A percentile compares a stretch with the other conserved stretches of the same genome.
Evolutionary conservation across 2,888 invertebrate species (phyloP).

Genomic region (Trichogramma evanescens): DNA sequence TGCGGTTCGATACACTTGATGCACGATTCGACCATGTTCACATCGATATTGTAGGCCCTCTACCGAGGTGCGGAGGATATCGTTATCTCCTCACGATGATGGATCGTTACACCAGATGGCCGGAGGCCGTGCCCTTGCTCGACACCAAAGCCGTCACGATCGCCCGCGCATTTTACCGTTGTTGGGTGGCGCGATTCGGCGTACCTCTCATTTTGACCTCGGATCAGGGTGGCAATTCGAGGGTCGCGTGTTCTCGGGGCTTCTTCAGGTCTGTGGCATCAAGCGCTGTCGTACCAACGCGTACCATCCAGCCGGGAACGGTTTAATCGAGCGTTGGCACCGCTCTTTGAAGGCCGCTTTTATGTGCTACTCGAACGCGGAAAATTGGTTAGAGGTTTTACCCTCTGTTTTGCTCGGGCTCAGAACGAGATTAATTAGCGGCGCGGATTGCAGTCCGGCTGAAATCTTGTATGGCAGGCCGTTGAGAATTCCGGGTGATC

Average conservation of each 20-base stretch:
- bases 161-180: background rate
- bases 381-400: slow-evolving; percentile 24
- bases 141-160: background rate
- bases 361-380: background rate
- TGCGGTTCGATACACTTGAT: background rate
- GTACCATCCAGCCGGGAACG: background rate
- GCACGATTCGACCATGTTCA: slow-evolving; percentile 11
- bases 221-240: background rate
- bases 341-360: background rate
- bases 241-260: background rate
- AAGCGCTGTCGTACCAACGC: background rate
- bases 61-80: background rate
- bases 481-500: slow-evolving; percentile 28
- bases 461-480: slow-evolving; percentile 29
- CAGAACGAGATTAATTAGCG: slow-evolving; percentile 28
- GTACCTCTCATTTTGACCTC: background rate
- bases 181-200: background rate
- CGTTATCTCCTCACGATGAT: background rate
- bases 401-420: slow-evolving; percentile 28
- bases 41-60: slow-evolving; percentile 2
- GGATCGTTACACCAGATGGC: background rate
- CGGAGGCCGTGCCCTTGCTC: background rate
- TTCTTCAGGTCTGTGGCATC: background rate
- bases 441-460: slow-evolving; percentile 27
- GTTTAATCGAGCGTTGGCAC: slow-evolving; percentile 2